Evolutionary conservation across 2,797 vertebrate species (phyloP).

Genomic region (Rhabdophis nuchalis): DNA sequence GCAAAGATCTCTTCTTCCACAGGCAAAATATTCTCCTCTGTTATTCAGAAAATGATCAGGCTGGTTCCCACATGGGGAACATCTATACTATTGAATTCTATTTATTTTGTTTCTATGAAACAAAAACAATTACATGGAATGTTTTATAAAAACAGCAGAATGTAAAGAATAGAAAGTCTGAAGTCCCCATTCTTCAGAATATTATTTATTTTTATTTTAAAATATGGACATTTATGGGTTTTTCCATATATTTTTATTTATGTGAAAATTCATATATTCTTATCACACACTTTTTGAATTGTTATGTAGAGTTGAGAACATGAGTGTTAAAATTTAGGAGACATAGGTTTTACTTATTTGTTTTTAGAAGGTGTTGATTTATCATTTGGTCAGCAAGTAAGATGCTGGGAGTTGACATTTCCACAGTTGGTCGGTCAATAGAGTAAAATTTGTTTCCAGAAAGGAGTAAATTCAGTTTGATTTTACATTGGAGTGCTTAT

Average conservation of each 20-base stretch:
- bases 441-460: not conserved
- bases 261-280: not conserved
- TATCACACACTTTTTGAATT: not conserved
- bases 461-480: not conserved
- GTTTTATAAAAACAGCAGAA: not conserved
- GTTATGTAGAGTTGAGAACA: not conserved
- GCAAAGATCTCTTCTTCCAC: not conserved
- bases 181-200: not conserved
- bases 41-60: not conserved
- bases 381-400: not conserved
- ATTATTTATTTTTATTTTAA: not conserved
- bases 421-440: not conserved
- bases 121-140: not conserved
- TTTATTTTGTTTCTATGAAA: not conserved
- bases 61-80: not conserved
- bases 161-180: not conserved
- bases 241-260: not conserved
- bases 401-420: not conserved
- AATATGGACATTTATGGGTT: not conserved
- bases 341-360: not conserved
- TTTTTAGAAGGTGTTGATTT: not conserved
- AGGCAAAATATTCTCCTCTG: not conserved
- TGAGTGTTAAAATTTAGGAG: not conserved
- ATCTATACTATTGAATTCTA: not conserved
- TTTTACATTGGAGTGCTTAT: not conserved